Evolutionary conservation across 2,797 vertebrate species (phyloP), one percentile per base, ranked within the genome.

Genomic region (Amniataba percoides): DNA sequence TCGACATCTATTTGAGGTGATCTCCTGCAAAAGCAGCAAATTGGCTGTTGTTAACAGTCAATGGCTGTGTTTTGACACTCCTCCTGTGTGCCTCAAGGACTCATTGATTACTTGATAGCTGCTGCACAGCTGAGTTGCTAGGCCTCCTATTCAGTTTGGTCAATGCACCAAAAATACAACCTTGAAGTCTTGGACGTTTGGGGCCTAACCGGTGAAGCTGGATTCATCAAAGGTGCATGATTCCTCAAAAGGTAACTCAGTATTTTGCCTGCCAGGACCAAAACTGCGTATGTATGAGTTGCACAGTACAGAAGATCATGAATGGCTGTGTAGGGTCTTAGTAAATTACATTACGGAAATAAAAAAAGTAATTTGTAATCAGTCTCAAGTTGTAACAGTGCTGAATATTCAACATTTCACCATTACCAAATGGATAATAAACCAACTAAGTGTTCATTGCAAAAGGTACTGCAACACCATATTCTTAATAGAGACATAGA

Each of bases 91-190:
- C 83, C 89, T 92, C 85, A 88, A 92, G 89, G 88, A 91, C 89
- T 93, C 92, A 93, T 93, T 92, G 93, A 94, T 94, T 92, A 90
- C 82, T 89, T 85, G 87, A 90, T 91, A 80, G 88, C 83, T 83
- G 86, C 80, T 84, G 85, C 74, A 77, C 82, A 86, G 86, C 78
- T 71, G 77, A 90, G 89, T 83, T 89, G 76, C 83, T 83, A 52
- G 82, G 90, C 87, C 81, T 81, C 87, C 84, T 73, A 81, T 91
- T 92, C 87, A 91, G 79, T 48, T 52, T 77, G 80, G 80, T 82
- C 88, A 93, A 88, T 93, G 88, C 88, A 86, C 88, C 89, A 85
- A 87, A 92, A 91, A 86, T 61, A 86, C 81, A 88, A 79, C 78
- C 74, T 76, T 66, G 46, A 83, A 74, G 69, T 82, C 74, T 71